Conservation (phyloP, 2,113 vertebrate species). For the Pelecanoides urinatrix region DNA sequence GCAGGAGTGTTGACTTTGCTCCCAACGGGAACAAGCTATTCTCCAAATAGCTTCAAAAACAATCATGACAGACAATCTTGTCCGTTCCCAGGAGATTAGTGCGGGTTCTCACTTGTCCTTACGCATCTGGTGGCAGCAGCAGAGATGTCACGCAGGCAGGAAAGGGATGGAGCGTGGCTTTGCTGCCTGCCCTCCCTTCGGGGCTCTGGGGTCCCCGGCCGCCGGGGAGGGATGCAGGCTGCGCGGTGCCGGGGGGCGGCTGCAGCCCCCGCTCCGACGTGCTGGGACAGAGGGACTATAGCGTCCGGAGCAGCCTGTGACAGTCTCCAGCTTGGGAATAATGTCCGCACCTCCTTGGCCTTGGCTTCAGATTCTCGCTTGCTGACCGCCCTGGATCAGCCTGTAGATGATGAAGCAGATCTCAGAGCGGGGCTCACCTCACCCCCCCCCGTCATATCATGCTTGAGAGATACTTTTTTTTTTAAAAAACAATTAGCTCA, state of each 20-base stretch:
- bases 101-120: not conserved
- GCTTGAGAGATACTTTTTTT: not conserved
- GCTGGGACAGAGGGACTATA: not conserved
- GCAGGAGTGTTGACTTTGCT: not conserved
- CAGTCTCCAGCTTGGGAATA: not conserved
- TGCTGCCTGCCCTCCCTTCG: not conserved
- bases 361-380: not conserved
- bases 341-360: not conserved
- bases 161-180: not conserved
- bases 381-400: not conserved
- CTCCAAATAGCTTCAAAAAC: not conserved
- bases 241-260: not conserved
- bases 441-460: too few relatives aligned
- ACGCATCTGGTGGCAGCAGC: not conserved
- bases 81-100: not conserved
- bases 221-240: not conserved
- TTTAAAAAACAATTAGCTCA: not conserved
- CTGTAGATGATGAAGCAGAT: not conserved
- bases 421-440: not conserved
- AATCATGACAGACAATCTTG: not conserved
- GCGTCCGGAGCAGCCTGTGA: not conserved
- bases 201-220: not conserved
- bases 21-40: not conserved
- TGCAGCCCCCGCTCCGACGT: not conserved
- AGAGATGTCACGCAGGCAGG: not conserved